Base-by-base conservation (phyloP, 2,888 invertebrate genomes). In the Urechis unicinctus region DNA sequence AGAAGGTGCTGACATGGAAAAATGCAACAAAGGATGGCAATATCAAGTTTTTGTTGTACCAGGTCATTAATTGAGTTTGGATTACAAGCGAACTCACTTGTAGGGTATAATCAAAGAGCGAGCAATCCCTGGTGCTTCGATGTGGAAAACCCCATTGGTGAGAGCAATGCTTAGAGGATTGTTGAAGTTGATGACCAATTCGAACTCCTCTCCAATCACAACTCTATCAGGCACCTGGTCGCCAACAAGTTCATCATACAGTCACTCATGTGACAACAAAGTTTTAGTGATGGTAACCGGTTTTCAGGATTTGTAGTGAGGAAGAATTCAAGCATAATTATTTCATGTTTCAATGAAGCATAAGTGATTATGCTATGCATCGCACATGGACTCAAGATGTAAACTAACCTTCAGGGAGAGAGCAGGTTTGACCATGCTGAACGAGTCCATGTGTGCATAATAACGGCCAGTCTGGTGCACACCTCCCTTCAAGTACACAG, bases 41-140 rank as follows among this genome's bases (percentile, higher is more conserved):
- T n/a, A n/a, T n/a, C n/a, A n/a, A n/a, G n/a, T n/a, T n/a, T n/a
- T n/a, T n/a, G n/a, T n/a, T n/a, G n/a, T n/a, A n/a, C n/a, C n/a
- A n/a, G n/a, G 6, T 26, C 21, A 25, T 9, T 36, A 13, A 9
- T 36, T 9, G 36, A 13, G 36, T 13, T 36, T 17, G 17, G 17
- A 36, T 29, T 3, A n/a, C n/a, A 42, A 41, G 6, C 9, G 9
- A 22, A 54, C 52, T 51, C 9, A 57, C 59, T 44, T 55, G 52
- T 46, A 36, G 3, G 49, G 46, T 13, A 56, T 29, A 3, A 29
- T 28, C 21, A 50, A 2, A 5, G 54, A 30, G 25, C 44, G 50
- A n/a, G 26, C 50, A n/a, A 73, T 67, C 3, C 73, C 74, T 4
- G 73, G 69, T 1, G 69, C 74, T 52, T 73, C 73, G 25, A 74